phyloP scores from a whole-genome alignment of 2,888 invertebrate genomes.

The Scaptomyza caliginosa region DNA sequence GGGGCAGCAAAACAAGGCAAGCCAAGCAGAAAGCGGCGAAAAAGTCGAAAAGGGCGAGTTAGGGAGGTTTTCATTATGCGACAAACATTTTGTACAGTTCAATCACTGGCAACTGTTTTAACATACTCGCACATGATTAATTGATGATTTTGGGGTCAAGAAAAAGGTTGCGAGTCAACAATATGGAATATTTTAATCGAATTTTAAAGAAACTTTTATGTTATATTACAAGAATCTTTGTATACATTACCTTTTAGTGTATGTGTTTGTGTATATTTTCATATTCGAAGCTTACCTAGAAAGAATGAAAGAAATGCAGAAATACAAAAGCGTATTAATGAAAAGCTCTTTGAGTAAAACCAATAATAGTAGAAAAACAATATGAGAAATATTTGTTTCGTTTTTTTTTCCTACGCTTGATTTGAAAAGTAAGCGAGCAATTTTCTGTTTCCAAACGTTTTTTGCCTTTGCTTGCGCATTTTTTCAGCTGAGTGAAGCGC shows the following conservation, averaged over 20 bases:
- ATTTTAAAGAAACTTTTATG: too few relatives aligned
- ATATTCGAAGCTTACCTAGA: background rate
- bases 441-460: slow-evolving; percentile 4
- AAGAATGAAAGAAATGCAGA: background rate
- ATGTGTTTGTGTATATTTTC: background rate
- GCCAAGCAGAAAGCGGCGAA: background rate
- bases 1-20: slow-evolving; percentile 14
- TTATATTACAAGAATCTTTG: background rate
- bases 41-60: background rate
- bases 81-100: slow-evolving; percentile 46
- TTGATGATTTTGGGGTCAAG: slow-evolving; percentile 52
- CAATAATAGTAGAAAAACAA: slow-evolving; percentile 2
- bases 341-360: background rate
- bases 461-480: slow-evolving; percentile 7
- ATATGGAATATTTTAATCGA: background rate
- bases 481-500: slow-evolving; percentile 43
- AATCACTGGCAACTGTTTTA: slow-evolving; percentile 39
- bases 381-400: slow-evolving; percentile 18
- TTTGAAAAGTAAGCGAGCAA: slow-evolving; percentile 25
- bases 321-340: background rate
- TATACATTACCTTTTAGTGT: background rate
- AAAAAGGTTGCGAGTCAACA: slow-evolving; percentile 23
- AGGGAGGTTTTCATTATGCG: slow-evolving; percentile 45
- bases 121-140: slow-evolving; percentile 42
- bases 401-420: slow-evolving; percentile 17